These are phyloP conservation scores for Parambassis ranga DNA, from an alignment of 2,797 vertebrate species.

Conservation along the genomic window DNA sequence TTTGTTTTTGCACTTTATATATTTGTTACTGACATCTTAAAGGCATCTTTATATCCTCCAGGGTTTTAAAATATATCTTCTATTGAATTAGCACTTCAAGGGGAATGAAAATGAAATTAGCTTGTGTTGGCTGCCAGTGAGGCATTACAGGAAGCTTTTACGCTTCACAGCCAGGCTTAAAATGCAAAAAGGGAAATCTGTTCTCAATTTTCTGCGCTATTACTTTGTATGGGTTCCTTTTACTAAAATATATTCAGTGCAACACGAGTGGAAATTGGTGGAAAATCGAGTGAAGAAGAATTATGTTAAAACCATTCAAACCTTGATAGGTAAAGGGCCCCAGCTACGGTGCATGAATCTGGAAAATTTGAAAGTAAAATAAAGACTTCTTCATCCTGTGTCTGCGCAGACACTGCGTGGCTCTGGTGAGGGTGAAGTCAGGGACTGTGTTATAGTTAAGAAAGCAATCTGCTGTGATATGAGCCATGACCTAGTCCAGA, in stretches of 20 bases:
- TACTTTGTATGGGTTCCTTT: slow-evolving; percentile 42
- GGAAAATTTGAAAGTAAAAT: slow-evolving; percentile 1
- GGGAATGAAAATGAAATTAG: slow-evolving; percentile 9
- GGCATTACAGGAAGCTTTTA: slow-evolving; percentile 12
- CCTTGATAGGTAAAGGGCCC: neutral
- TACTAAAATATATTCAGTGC: slow-evolving; percentile 24
- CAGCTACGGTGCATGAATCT: neutral
- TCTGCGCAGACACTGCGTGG: neutral
- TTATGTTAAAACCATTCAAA: neutral
- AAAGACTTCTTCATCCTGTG: neutral
- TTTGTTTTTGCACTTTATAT: neutral
- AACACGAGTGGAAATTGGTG: neutral
- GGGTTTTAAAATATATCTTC: neutral
- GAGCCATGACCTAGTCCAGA: slow-evolving; percentile 10
- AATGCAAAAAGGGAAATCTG: slow-evolving; percentile 52
- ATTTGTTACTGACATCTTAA: neutral
- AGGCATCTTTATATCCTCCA: neutral
- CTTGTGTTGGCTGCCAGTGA: slow-evolving; percentile 31
- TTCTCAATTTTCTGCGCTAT: slow-evolving; percentile 61
- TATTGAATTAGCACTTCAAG: slow-evolving; percentile 15
- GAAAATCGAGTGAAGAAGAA: neutral
- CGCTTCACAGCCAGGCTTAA: slow-evolving; percentile 29
- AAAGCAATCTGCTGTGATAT: slow-evolving; percentile 1
- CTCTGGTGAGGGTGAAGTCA: neutral
- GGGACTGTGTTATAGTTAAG: neutral